A percentile compares a stretch with the other conserved stretches of the same genome.
phyloP scores from a whole-genome alignment of 2,113 vertebrate genomes.

The Aix galericulata region DNA sequence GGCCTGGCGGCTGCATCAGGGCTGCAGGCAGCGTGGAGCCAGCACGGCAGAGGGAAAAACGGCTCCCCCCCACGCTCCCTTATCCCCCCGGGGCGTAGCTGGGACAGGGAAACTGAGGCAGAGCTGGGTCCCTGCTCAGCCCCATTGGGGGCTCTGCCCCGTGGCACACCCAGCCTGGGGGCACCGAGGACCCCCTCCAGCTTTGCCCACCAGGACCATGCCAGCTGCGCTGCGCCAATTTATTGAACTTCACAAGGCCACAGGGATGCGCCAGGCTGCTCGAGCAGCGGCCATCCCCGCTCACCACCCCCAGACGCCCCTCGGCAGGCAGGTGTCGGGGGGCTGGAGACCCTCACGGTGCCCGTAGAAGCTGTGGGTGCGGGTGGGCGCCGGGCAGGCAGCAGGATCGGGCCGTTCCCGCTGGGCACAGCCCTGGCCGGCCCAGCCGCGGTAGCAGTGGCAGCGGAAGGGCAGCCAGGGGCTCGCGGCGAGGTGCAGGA shows the following conservation, averaged over 20 bases:
- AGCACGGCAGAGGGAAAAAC: not conserved
- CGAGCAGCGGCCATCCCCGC: accelerated
- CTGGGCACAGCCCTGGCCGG: constrained; percentile 69
- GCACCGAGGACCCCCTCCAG: not conserved
- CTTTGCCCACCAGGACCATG: not conserved
- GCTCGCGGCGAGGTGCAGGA: constrained; percentile 38
- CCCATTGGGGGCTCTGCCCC: not conserved
- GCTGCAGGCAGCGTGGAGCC: not conserved
- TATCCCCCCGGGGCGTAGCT: not conserved
- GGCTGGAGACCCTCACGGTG: not conserved
- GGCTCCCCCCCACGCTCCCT: not conserved
- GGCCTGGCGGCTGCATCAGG: not conserved
- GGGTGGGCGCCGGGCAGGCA: not conserved
- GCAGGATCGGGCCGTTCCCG: not conserved
- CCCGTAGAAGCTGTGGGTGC: accelerated
- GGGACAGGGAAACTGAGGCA: not conserved
- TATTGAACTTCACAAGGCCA: constrained; percentile 14
- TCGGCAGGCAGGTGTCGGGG: not conserved
- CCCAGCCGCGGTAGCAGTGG: constrained; percentile 84
- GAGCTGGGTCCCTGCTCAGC: accelerated
- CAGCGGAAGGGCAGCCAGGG: constrained; percentile 74
- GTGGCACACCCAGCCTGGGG: too few relatives aligned
- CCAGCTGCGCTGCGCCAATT: not conserved
- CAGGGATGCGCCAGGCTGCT: not conserved
- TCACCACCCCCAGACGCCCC: not conserved